These are phyloP conservation scores for Uromys caudimaculatus DNA, from an alignment of 2,797 vertebrate genomes.

Conservation along the genomic window DNA sequence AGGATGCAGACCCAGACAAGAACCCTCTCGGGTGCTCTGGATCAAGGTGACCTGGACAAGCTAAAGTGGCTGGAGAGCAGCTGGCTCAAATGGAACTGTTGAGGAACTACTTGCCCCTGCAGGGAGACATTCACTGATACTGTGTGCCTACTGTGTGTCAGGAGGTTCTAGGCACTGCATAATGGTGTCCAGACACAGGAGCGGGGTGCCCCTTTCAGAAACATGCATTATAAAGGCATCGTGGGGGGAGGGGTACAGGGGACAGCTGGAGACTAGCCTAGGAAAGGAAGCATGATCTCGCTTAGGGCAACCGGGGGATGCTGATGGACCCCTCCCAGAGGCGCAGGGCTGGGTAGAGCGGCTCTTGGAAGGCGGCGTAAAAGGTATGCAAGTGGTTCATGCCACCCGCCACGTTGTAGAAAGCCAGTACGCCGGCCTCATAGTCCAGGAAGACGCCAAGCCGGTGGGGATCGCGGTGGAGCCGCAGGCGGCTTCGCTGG, in stretches of 20 bases:
- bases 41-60: not conserved
- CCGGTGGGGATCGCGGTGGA: slow-evolving; percentile 82
- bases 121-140: not conserved
- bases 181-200: not conserved
- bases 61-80: not conserved
- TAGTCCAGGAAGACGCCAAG: slow-evolving; percentile 88
- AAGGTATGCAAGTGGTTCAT: slow-evolving; percentile 88
- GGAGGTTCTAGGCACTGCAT: not conserved
- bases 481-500: slow-evolving; percentile 82
- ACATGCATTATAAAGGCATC: not conserved
- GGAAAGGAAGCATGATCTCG: not conserved
- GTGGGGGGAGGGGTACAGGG: not conserved
- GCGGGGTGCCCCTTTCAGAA: not conserved
- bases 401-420: slow-evolving; percentile 84
- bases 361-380: slow-evolving; percentile 86
- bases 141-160: not conserved
- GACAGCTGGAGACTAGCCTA: not conserved
- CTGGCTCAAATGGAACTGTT: not conserved
- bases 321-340: slow-evolving; percentile 87
- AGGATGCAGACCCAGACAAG: not conserved
- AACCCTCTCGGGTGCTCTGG: not conserved
- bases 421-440: slow-evolving; percentile 87
- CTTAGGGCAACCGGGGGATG: slow-evolving; percentile 83
- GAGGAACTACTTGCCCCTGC: not conserved
- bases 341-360: slow-evolving; percentile 86